Conservation (phyloP, 2,797 vertebrate genomes). For the Rhabdomys pumilio region DNA sequence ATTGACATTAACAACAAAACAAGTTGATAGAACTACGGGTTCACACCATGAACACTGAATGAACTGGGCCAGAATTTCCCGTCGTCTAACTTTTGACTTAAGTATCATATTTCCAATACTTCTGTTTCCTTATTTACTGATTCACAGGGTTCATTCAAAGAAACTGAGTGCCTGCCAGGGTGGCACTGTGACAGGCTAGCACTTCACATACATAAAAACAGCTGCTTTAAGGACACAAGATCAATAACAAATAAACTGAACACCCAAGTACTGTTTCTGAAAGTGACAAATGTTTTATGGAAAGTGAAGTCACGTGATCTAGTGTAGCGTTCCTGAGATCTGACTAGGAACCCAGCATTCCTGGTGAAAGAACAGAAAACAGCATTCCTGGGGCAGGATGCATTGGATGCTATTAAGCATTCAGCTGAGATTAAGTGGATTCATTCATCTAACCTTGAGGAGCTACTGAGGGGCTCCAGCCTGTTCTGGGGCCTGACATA, state of each 20-base stretch:
- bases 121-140: slow-evolving; percentile 12
- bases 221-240: not conserved
- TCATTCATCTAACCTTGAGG: not conserved
- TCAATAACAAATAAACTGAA: not conserved
- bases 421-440: not conserved
- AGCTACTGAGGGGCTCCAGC: not conserved
- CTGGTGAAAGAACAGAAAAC: not conserved
- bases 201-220: not conserved
- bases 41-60: slow-evolving; percentile 41
- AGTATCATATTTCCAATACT: slow-evolving; percentile 5
- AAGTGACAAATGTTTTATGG: not conserved
- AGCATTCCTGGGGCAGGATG: not conserved
- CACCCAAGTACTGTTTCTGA: slow-evolving; percentile 7
- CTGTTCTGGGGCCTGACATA: not conserved
- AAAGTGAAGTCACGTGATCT: slow-evolving; percentile 6
- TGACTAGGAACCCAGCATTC: not conserved
- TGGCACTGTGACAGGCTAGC: not conserved
- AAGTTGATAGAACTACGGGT: not conserved
- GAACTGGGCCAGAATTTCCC: slow-evolving; percentile 10
- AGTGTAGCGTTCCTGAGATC: not conserved
- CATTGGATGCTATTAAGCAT: not conserved
- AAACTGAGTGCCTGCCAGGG: not conserved
- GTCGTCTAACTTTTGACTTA: slow-evolving; percentile 14
- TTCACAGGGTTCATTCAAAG: not conserved
- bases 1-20: slow-evolving; percentile 39